phyloP scores from a whole-genome alignment of 2,888 invertebrate genomes.

The Flexamia atlantica region DNA sequence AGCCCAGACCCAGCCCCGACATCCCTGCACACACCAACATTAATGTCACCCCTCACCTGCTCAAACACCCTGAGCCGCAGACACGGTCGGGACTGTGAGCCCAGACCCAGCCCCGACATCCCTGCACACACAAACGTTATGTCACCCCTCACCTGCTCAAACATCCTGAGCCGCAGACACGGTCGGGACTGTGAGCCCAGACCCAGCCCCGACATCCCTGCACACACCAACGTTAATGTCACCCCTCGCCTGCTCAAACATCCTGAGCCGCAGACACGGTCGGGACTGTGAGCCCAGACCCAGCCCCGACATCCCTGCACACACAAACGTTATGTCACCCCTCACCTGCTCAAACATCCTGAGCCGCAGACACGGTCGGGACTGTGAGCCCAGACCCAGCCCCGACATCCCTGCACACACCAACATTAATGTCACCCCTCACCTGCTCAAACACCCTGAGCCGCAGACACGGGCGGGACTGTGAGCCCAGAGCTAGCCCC shows the following conservation, averaged over 20 bases:
- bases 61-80: neutral
- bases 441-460: conserved; percentile 35
- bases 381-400: conserved; percentile 61
- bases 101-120: neutral
- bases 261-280: conserved; percentile 62
- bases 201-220: neutral
- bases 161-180: too few relatives aligned
- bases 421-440: conserved; percentile 50
- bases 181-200: too few relatives aligned
- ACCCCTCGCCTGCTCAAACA: too few relatives aligned
- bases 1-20: conserved; percentile 58
- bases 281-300: conserved; percentile 63
- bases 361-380: conserved; percentile 62
- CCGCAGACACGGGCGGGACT: conserved; percentile 63
- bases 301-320: conserved; percentile 21
- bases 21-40: neutral
- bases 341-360: conserved; percentile 1
- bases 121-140: conserved; percentile 41
- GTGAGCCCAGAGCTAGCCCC: conserved; percentile 60
- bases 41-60: neutral
- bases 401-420: conserved; percentile 19
- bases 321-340: neutral
- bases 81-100: neutral
- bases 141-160: too few relatives aligned
- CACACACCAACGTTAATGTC: neutral